Evolutionary conservation across 2,113 vertebrate genomes (phyloP), one percentile per base, ranked within the genome.

Genomic region (Chamaetylas fuelleborni): DNA sequence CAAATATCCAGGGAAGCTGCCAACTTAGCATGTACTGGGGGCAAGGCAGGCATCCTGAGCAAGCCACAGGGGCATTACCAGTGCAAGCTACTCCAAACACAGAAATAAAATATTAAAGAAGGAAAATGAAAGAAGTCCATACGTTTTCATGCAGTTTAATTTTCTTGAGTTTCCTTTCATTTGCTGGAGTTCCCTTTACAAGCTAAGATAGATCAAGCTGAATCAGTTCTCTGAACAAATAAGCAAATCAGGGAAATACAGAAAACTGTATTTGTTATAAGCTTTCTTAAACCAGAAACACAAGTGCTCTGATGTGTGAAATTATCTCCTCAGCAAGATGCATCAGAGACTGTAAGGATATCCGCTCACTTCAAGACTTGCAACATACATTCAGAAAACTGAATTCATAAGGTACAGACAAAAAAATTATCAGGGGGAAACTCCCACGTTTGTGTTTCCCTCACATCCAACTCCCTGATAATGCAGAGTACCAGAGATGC

Each of bases 61-160:
- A 36, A 62, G 34, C 5, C 65, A 62, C 64, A 60, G 61, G 7
- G 16, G 38, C 67, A 61, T 26, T n/a, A 58, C 54, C 65, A 53
- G 17, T 1, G 36, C 45, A 70, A 83, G 53, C n/a, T 51, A 42
- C 40, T 56, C 1, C 0, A 13, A 51, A 82, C 61, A 71, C 1
- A 2, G 48, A 36, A 57, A 80, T 34, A 11, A 12, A n/a, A 66
- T 23, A 71, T 17, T 82, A 34, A 65, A 72, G 43, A 81, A 51
- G 5, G 23, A 36, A 56, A 81, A 53, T 19, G 2, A 40, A 83
- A 19, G 3, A 57, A 89, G 19, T 31, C 43, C 40, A 33, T 4
- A 62, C 17, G 12, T 6, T 16, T 25, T 42, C 7, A 33, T 66
- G 16, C 0, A 0, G 38, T n/a, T 92, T 79, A 3, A 38, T 64